Evolutionary conservation across 2,888 invertebrate genomes (phyloP), one percentile per base, ranked within the genome.

Genomic region (Plebejus anna): DNA sequence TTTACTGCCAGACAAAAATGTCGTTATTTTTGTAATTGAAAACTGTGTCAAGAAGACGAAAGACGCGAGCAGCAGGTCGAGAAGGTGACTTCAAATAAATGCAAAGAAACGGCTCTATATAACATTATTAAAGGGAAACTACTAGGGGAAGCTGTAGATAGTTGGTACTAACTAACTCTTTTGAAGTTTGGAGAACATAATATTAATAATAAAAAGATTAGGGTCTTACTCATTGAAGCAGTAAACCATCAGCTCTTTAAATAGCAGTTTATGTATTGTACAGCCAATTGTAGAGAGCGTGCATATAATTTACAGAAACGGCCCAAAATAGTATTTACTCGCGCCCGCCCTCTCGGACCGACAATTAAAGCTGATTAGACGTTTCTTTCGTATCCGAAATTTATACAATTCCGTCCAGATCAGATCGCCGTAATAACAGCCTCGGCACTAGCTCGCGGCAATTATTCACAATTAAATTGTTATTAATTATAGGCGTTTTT

Each of bases 361-460:
- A 87, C 88, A 81, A 90, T 89, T 90, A 91, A 76, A 66, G 72
- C 86, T 87, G 90, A 91, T 91, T 91, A 91, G 83, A 85, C 85
- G 87, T 87, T 88, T 90, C 89, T 90, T 89, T 87, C 88, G 81
- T 82, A 84, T 85, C 83, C 85, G 85, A 87, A 89, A 89, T 91
- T 89, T 88, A 89, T 89, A 90, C 91, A 91, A 90, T 90, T 88
- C 81, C 83, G 86, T 86, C 88, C 85, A 86, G 89, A 90, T 90
- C 86, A 82, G 85, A 89, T 89, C 89, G 85, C 82, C 82, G 82
- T 90, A 90, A 90, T 90, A 87, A 90, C 83, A 90, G 88, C 42
- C 32, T 83, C 81, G 81, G 84, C 84, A 87, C 88, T 57, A 76
- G 32, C 22, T 32, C 71, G 55, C 22, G 83, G 83, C 85, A 86